A percentile compares a stretch with the other conserved stretches of the same genome.
Evolutionary conservation across 2,888 invertebrate species (phyloP).

Genomic region (Fragum fragum): DNA sequence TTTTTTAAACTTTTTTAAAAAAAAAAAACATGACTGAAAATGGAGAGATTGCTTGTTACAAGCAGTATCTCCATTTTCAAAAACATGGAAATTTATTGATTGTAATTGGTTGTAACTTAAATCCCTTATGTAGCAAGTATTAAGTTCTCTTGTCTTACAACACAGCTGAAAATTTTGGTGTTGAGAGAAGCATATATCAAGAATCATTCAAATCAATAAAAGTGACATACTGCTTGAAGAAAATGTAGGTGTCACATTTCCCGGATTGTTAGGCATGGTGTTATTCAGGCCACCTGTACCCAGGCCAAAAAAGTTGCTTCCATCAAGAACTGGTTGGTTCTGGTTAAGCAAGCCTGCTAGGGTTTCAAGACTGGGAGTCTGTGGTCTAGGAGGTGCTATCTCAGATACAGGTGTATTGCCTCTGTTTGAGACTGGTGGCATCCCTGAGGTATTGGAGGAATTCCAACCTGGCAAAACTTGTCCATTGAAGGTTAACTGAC

Average conservation of each 20-base stretch:
- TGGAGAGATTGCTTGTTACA: no score
- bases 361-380: slow-evolving; percentile 77
- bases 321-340: slow-evolving; percentile 56
- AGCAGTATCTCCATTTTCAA: no score
- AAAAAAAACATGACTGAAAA: no score
- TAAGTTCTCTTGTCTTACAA: no score
- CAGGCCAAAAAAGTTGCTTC: slow-evolving; percentile 32
- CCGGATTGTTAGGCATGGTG: slow-evolving; percentile 28
- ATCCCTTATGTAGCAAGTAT: no score
- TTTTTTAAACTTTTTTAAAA: no score
- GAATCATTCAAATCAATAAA: no score
- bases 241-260: slow-evolving; percentile 52
- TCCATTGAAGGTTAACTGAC: slow-evolving; percentile 84
- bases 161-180: no score
- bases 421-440: slow-evolving; percentile 68
- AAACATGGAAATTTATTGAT: no score
- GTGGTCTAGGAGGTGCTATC: slow-evolving; percentile 52
- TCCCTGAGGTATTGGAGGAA: slow-evolving; percentile 70
- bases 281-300: neutral
- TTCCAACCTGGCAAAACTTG: slow-evolving; percentile 82
- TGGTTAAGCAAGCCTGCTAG: slow-evolving; percentile 75
- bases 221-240: slow-evolving; percentile 42
- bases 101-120: no score
- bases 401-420: slow-evolving; percentile 75
- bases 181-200: no score